Percentiles rank a stretch among this genome's conserved stretches.
phyloP scores from a whole-genome alignment of 1,140 invertebrate genomes.

The Periplaneta americana region DNA sequence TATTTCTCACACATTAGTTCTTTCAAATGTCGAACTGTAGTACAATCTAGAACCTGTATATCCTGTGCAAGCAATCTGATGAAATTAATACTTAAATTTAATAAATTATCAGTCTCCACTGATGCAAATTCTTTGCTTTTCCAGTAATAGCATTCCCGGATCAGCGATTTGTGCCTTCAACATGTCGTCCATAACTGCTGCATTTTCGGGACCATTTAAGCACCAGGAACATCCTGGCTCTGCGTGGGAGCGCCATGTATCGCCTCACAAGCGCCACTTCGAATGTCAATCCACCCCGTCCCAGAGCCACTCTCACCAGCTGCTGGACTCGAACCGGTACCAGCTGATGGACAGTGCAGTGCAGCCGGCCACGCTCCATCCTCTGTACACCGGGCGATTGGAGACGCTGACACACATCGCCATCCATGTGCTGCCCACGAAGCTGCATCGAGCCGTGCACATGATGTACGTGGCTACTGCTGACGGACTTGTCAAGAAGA shows the following conservation, averaged over 20 bases:
- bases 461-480: constrained; percentile 76
- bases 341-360: constrained; percentile 86
- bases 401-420: constrained; percentile 76
- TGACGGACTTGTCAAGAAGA: constrained; percentile 71
- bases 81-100: too few relatives aligned
- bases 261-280: constrained; percentile 52
- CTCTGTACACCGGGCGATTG: constrained; percentile 61
- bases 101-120: too few relatives aligned
- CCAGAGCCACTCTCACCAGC: constrained; percentile 21
- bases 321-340: constrained; percentile 69
- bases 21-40: too few relatives aligned
- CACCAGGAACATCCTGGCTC: constrained; percentile 68
- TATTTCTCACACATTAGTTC: too few relatives aligned
- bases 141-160: constrained; percentile 83
- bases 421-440: constrained; percentile 66
- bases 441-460: constrained; percentile 55
- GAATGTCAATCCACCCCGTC: constrained; percentile 39
- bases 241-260: constrained; percentile 65
- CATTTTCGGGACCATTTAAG: constrained; percentile 87
- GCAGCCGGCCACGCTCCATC: constrained; percentile 60
- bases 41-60: too few relatives aligned
- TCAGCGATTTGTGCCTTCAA: constrained; percentile 93
- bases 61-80: too few relatives aligned
- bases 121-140: constrained; percentile 31
- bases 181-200: constrained; percentile 70